Evolutionary conservation across 2,888 invertebrate species (phyloP), one percentile per base, ranked within the genome.

Genomic region (Piscicola geometra): DNA sequence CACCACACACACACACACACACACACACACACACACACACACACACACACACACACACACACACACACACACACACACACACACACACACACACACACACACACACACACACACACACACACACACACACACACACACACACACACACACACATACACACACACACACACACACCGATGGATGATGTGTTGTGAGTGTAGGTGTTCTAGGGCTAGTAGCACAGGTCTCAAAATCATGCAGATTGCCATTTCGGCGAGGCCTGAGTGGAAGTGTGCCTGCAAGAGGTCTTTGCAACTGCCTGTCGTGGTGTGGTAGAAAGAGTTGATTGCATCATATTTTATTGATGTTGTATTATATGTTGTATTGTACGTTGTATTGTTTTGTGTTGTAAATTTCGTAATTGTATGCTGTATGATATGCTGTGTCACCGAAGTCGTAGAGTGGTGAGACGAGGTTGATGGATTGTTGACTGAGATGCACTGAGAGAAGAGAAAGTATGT

Each of bases 11-110:
- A 67, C 67, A 30, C 35, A 67, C 30, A 67, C 67, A 67, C 30
- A 67, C 3, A 67, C 5, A 67, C 32, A 32, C 5, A 67, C 35
- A 67, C 67, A 67, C 32, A 67, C 67, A 67, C 15, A 5, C 35
- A 52, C 36, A 50, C 30, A 32, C n/a, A 52, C 30, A 71, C 25
- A 41, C 5, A 33, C 30, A 70, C 35, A 67, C 32, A 67, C 70
- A 41, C 25, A 70, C 47, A 50, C 47, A 52, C 28, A 52, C 36
- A 71, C 1, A 50, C 71, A 71, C 52, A 47, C 47, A 30, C 30
- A 71, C 1, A 52, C 52, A 41, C 30, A 70, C 36, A 70, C 35
- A 70, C 70, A 70, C 35, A 70, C 70, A 70, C 30, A 41, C 47
- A 70, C 25, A 41, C 47, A 36, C 30, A 41, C 47, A 70, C 35